Conservation (phyloP, 2,888 invertebrate species). For the Cataglyphis altisquamis region DNA sequence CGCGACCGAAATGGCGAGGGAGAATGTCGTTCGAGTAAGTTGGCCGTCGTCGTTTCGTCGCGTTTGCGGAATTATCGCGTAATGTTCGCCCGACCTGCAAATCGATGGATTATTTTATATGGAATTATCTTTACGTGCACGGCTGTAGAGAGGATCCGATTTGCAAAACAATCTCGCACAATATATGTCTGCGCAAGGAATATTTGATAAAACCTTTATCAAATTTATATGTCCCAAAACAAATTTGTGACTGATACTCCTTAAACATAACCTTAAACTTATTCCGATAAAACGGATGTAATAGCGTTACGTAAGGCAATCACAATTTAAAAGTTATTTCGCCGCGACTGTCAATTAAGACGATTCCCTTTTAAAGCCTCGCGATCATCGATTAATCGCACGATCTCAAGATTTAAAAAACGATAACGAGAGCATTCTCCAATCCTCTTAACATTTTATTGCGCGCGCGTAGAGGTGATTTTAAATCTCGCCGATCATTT, state of each 20-base stretch:
- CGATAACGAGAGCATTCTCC: background rate
- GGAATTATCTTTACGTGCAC: no score
- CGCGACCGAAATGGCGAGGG: conserved; percentile 20
- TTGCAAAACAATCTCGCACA: background rate
- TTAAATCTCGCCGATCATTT: conserved; percentile 30
- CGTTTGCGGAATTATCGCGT: background rate
- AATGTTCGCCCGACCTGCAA: background rate
- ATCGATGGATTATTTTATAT: conserved; percentile 19
- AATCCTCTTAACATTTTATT: conserved; percentile 6
- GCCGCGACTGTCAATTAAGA: background rate
- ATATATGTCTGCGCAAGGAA: background rate
- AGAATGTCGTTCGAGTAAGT: conserved; percentile 25
- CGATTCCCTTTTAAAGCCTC: background rate
- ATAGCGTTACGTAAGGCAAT: background rate
- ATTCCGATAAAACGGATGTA: background rate
- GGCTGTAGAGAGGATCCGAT: background rate
- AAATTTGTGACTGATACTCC: background rate
- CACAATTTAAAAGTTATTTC: background rate
- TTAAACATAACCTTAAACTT: background rate
- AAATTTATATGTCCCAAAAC: background rate
- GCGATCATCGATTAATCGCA: background rate
- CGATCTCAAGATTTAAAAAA: conserved; percentile 13
- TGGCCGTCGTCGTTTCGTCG: conserved; percentile 22
- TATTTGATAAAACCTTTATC: background rate
- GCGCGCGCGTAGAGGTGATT: background rate